These are phyloP conservation scores for Saccostrea glomerata DNA, from an alignment of 1,140 invertebrate species.

Conservation along the genomic window DNA sequence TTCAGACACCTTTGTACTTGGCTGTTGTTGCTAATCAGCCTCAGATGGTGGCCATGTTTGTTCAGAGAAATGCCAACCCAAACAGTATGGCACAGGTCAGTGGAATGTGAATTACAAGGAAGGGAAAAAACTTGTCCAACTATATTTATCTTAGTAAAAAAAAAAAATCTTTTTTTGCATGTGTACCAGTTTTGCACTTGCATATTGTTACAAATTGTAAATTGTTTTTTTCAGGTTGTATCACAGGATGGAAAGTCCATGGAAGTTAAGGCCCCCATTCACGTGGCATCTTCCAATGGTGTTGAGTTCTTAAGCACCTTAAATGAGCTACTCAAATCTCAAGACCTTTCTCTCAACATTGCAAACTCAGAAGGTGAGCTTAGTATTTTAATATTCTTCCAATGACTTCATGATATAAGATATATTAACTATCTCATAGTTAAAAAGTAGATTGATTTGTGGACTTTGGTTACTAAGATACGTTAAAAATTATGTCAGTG, in stretches of 20 bases:
- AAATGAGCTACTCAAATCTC: slow-evolving; percentile 63
- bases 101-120: slow-evolving; percentile 37
- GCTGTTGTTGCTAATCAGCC: slow-evolving; percentile 86
- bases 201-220: neutral
- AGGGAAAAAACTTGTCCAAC: no score
- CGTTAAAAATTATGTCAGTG: neutral
- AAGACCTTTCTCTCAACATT: slow-evolving; percentile 67
- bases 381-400: no score
- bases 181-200: neutral
- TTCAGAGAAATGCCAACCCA: slow-evolving; percentile 85
- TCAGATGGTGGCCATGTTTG: slow-evolving; percentile 85
- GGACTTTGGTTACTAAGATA: slow-evolving; percentile 1
- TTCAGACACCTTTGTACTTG: slow-evolving; percentile 86
- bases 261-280: slow-evolving; percentile 71
- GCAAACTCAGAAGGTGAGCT: slow-evolving; percentile 72
- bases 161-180: no score
- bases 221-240: neutral
- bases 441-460: neutral
- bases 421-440: neutral
- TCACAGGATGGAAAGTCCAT: slow-evolving; percentile 53
- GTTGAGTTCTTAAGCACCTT: slow-evolving; percentile 64
- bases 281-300: slow-evolving; percentile 71
- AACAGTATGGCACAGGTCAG: slow-evolving; percentile 86
- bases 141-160: no score
- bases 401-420: neutral